Evolutionary conservation across 2,797 vertebrate species (phyloP).

Genomic region (Cheirogaleus major): DNA sequence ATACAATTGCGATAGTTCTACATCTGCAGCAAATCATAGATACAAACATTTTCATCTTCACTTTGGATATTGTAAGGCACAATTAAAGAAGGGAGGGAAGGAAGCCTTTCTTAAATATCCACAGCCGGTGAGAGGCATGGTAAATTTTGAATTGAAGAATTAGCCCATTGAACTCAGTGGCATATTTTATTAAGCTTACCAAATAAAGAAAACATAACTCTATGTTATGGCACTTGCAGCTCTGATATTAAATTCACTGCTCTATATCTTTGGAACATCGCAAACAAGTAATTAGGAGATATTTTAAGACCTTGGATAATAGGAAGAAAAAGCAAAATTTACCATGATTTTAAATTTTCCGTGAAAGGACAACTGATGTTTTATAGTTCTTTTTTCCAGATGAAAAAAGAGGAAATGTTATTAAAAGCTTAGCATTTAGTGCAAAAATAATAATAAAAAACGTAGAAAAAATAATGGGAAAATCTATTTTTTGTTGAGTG

Average conservation of each 20-base stretch:
- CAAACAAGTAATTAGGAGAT: not conserved
- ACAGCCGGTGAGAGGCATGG: not conserved
- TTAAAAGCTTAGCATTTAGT: not conserved
- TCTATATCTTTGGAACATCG: not conserved
- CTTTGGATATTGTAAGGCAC: not conserved
- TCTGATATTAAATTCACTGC: not conserved
- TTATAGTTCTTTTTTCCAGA: not conserved
- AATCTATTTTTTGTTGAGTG: not conserved
- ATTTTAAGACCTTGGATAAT: not conserved
- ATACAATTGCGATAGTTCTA: not conserved
- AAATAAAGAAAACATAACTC: not conserved
- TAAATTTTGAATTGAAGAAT: not conserved
- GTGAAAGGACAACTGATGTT: not conserved
- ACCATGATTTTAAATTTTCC: not conserved
- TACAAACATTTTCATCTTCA: not conserved
- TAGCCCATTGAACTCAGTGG: not conserved
- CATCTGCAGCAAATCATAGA: not conserved
- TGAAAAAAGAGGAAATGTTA: not conserved
- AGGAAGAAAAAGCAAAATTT: not conserved
- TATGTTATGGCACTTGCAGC: not conserved
- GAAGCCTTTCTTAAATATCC: not conserved
- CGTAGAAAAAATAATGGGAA: not conserved
- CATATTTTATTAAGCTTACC: constrained; percentile 8
- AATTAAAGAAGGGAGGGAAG: not conserved
- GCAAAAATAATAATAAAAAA: not conserved